Evolutionary conservation across 2,888 invertebrate genomes (phyloP).

Genomic region (Tinea semifulvella): DNA sequence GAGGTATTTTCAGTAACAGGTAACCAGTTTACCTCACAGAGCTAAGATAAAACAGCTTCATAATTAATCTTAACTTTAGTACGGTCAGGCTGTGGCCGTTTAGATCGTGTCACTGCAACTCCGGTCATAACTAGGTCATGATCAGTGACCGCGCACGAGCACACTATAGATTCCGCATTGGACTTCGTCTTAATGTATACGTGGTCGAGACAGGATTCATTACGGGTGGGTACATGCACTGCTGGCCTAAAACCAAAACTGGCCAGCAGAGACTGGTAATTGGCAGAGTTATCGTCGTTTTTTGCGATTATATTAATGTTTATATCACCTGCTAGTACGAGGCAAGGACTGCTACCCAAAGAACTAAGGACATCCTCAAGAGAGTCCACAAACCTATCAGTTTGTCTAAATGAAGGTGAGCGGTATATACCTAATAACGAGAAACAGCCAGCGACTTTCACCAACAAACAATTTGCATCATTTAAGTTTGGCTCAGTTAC

Average conservation of each 20-base stretch:
- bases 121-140: constrained; percentile 11
- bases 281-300: not conserved
- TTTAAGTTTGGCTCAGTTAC: constrained; percentile 16
- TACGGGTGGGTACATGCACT: constrained; percentile 17
- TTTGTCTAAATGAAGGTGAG: constrained; percentile 17
- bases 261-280: constrained; percentile 17
- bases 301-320: constrained; percentile 17
- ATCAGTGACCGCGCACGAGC: constrained; percentile 16
- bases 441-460: not conserved
- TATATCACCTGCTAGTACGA: constrained; percentile 19
- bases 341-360: not conserved
- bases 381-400: constrained; percentile 15
- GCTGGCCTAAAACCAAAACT: constrained; percentile 15
- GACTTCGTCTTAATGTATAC: constrained; percentile 12
- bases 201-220: constrained; percentile 18
- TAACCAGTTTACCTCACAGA: not conserved
- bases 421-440: constrained; percentile 17
- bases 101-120: not conserved
- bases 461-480: constrained; percentile 18
- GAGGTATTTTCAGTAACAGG: not conserved
- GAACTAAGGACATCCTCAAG: not conserved
- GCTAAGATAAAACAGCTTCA: not conserved
- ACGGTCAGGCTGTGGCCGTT: not conserved
- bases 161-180: constrained; percentile 14
- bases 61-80: not conserved